These are phyloP conservation scores for Diprion similis DNA, from an alignment of 1,140 invertebrate species.

Conservation along the genomic window DNA sequence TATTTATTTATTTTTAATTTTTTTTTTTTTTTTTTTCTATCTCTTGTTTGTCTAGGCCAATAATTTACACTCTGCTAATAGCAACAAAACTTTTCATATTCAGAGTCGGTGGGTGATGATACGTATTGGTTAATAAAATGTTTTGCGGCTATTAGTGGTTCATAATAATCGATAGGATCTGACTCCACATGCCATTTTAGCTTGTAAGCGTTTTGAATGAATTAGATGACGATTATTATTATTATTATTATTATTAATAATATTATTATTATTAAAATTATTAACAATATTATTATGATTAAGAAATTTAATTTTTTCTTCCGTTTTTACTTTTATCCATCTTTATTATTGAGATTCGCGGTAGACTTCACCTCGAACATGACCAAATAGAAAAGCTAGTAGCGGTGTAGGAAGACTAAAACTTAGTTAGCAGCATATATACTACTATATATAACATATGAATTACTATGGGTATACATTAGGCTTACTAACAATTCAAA, in stretches of 20 bases:
- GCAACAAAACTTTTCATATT: not conserved
- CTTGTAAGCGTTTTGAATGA: slow-evolving; percentile 34
- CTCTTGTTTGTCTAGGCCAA: not conserved
- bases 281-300: slow-evolving; percentile 19
- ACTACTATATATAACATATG: not conserved
- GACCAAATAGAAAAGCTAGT: not conserved
- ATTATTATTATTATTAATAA: slow-evolving; percentile 24
- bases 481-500: not conserved
- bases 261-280: slow-evolving; percentile 11
- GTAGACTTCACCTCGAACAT: not conserved
- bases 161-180: slow-evolving; percentile 14
- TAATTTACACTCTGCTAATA: not conserved
- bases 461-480: not conserved
- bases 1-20: not conserved
- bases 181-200: slow-evolving; percentile 47
- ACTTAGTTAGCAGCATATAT: not conserved
- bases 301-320: not conserved
- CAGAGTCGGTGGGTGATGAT: not conserved
- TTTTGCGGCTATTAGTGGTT: not conserved
- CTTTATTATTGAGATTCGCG: not conserved
- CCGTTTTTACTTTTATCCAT: not conserved
- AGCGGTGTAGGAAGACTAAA: not conserved
- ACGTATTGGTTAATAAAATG: not conserved
- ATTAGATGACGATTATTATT: slow-evolving; percentile 25
- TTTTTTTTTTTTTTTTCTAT: not conserved